Conservation (phyloP, 2,888 invertebrate genomes). For the Philonicus albiceps region DNA sequence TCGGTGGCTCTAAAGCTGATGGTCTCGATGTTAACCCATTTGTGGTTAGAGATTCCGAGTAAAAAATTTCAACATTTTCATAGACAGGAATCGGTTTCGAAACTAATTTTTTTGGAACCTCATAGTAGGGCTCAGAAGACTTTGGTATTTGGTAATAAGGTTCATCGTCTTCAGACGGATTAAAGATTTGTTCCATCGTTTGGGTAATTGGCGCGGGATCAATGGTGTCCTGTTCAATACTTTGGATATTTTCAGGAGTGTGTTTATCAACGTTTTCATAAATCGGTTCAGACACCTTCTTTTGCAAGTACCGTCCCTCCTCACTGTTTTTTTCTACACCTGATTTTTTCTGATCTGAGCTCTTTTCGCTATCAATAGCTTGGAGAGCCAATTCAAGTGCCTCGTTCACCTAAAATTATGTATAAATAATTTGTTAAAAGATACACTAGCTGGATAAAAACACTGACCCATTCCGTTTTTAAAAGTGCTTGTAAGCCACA, state of each 20-base stretch:
- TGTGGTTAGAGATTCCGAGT: constrained; percentile 56
- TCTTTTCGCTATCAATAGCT: constrained; percentile 68
- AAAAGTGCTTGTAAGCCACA: not conserved
- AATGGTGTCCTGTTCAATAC: not conserved
- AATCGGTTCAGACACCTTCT: constrained; percentile 57
- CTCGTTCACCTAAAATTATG: constrained; percentile 66
- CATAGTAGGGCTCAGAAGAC: constrained; percentile 61
- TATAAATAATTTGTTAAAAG: not conserved
- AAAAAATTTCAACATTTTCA: constrained; percentile 70
- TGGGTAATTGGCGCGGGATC: constrained; percentile 4
- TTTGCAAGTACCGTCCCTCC: not conserved
- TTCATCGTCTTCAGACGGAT: constrained; percentile 52
- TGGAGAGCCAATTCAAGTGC: constrained; percentile 71
- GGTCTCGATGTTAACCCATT: constrained; percentile 50
- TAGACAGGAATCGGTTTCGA: constrained; percentile 67
- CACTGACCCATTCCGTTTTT: constrained; percentile 43
- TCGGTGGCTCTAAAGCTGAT: constrained; percentile 74
- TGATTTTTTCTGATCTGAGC: constrained; percentile 25
- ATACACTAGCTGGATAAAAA: not conserved
- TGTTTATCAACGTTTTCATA: constrained; percentile 63
- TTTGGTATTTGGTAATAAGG: constrained; percentile 63
- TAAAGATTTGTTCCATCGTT: constrained; percentile 1
- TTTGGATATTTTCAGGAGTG: not conserved
- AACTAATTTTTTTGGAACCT: constrained; percentile 58
- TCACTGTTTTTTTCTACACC: not conserved